A percentile compares a stretch with the other conserved stretches of the same genome.
These are phyloP conservation scores for Pipistrellus kuhlii DNA, from an alignment of 2,797 vertebrate species.

Conservation along the genomic window DNA sequence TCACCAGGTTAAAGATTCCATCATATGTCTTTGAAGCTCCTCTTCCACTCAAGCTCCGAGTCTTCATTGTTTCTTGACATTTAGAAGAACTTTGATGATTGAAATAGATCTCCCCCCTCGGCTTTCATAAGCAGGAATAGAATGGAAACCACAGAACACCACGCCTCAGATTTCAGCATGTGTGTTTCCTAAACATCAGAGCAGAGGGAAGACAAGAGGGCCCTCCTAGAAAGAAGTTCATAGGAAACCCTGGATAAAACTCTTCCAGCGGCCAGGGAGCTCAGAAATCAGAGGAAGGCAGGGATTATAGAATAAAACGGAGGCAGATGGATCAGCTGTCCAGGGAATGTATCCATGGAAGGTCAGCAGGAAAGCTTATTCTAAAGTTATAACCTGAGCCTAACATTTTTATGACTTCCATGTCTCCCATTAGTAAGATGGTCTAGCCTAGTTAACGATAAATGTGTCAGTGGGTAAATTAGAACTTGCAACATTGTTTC, in stretches of 20 bases:
- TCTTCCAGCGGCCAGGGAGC: not conserved
- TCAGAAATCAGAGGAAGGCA: not conserved
- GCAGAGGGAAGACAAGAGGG: not conserved
- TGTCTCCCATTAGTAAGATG: not conserved
- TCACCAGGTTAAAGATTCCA: not conserved
- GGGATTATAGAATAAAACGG: not conserved
- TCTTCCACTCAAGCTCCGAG: not conserved
- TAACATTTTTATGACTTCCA: constrained; percentile 28
- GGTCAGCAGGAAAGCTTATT: not conserved
- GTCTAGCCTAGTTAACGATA: constrained; percentile 5
- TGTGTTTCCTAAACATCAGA: not conserved
- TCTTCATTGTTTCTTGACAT: not conserved
- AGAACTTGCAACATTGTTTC: constrained; percentile 10
- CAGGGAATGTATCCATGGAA: not conserved
- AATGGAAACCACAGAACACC: not conserved
- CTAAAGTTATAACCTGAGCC: constrained; percentile 22
- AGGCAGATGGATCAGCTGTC: not conserved
- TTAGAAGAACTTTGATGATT: not conserved
- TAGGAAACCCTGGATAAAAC: constrained; percentile 5
- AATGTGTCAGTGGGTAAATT: constrained; percentile 33
- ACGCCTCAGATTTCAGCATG: not conserved
- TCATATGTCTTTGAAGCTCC: not conserved
- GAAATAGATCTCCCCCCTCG: not conserved
- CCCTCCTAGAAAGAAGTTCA: constrained; percentile 16
- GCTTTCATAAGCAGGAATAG: not conserved